Conservation (phyloP, 2,888 invertebrate genomes). For the Eumacrocentrus americanus region DNA sequence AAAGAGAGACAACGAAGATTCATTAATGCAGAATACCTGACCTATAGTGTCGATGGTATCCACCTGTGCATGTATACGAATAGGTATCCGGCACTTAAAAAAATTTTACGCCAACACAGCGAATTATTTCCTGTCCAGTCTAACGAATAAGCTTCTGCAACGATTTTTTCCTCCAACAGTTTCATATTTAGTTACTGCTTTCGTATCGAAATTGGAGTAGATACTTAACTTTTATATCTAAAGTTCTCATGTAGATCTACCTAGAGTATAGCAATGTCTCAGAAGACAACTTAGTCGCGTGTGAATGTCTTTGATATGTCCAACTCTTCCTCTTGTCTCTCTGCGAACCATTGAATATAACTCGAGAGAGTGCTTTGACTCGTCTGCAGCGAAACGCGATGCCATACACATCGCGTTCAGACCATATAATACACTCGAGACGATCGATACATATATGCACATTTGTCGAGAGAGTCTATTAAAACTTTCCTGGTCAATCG, state of each 20-base stretch:
- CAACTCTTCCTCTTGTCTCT: no score
- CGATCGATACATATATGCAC: constrained; percentile 36
- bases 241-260: no score
- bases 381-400: constrained; percentile 30
- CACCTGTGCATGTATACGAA: constrained; percentile 38
- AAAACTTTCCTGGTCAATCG: constrained; percentile 15
- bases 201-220: neutral
- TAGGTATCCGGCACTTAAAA: constrained; percentile 12
- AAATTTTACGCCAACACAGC: neutral
- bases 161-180: no score
- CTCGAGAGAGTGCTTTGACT: neutral
- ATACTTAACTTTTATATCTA: neutral
- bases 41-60: constrained; percentile 39
- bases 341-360: no score
- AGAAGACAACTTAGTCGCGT: neutral
- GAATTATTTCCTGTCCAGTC: no score
- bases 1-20: constrained; percentile 31
- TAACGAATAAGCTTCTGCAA: no score
- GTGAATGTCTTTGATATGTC: no score
- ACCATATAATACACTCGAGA: constrained; percentile 36
- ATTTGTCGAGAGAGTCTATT: constrained; percentile 19
- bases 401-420: neutral
- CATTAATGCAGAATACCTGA: constrained; percentile 40
- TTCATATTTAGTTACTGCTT: neutral
- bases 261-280: no score